phyloP scores from a whole-genome alignment of 2,888 invertebrate genomes.

The Gnatocerus cornutus region DNA sequence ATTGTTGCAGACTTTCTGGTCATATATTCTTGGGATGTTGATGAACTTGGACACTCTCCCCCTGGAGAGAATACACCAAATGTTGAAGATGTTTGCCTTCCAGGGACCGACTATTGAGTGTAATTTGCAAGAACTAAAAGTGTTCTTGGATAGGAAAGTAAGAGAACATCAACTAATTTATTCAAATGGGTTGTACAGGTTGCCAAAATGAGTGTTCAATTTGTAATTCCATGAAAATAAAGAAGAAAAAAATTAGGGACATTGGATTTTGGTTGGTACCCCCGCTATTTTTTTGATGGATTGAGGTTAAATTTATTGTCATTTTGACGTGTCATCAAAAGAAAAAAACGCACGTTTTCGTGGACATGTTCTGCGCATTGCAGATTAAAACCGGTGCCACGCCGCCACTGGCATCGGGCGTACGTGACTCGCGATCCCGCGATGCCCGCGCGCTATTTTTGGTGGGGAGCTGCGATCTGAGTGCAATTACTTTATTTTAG shows the following conservation, averaged over 20 bases:
- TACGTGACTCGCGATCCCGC: conserved; percentile 23
- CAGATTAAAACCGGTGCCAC: neutral
- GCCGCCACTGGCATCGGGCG: conserved; percentile 17
- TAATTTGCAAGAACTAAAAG: conserved; percentile 88
- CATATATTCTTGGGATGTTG: conserved; percentile 97
- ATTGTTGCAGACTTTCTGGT: conserved; percentile 86
- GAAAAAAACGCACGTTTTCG: too few relatives aligned
- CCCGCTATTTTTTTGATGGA: too few relatives aligned
- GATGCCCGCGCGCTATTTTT: conserved; percentile 21
- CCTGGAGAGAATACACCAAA: conserved; percentile 94
- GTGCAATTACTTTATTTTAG: conserved; percentile 14
- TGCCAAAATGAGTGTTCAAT: conserved; percentile 77
- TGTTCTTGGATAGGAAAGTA: conserved; percentile 94
- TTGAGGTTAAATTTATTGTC: too few relatives aligned
- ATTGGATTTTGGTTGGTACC: too few relatives aligned
- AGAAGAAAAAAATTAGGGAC: too few relatives aligned
- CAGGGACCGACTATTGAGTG: conserved; percentile 93
- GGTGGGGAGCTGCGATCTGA: conserved; percentile 17
- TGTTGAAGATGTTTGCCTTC: conserved; percentile 97
- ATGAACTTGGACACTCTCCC: conserved; percentile 95
- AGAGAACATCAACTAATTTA: conserved; percentile 90
- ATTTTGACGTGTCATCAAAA: too few relatives aligned
- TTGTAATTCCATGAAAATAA: neutral
- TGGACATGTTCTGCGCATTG: too few relatives aligned
- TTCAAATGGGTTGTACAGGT: conserved; percentile 89